phyloP scores from a whole-genome alignment of 2,113 vertebrate genomes.

The Grantiella picta region DNA sequence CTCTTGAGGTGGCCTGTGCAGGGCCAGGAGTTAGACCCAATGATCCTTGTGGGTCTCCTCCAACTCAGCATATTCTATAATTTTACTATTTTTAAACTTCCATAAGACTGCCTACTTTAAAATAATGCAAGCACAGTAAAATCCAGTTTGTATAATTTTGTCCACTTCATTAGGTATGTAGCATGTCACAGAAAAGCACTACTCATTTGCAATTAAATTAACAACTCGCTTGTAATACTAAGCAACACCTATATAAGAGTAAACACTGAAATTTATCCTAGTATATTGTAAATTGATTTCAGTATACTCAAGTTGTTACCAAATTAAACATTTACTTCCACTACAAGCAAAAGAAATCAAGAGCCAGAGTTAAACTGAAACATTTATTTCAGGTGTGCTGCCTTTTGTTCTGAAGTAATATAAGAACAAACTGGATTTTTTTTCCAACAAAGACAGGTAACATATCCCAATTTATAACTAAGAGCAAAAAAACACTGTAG shows the following conservation, averaged over 20 bases:
- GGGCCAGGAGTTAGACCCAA: fast-evolving
- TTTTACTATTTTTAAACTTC: neutral
- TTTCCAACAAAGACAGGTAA: neutral
- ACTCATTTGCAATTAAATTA: neutral
- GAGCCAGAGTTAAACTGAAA: neutral
- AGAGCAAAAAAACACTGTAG: neutral
- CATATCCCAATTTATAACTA: neutral
- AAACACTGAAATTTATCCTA: neutral
- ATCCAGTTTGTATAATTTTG: neutral
- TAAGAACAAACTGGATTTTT: neutral
- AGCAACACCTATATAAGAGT: neutral
- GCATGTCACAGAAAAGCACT: neutral
- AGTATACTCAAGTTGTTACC: neutral
- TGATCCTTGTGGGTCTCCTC: too few species aligned
- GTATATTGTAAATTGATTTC: neutral
- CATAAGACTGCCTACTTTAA: neutral
- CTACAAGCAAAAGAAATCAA: neutral
- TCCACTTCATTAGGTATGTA: neutral
- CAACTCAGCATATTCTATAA: neutral
- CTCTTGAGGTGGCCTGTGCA: neutral
- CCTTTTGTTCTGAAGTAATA: neutral
- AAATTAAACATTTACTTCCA: neutral
- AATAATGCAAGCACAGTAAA: neutral
- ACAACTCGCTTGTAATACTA: neutral
- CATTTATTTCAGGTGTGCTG: neutral